Conservation (phyloP, 2,888 invertebrate species). For the Sarcophaga carnaria region DNA sequence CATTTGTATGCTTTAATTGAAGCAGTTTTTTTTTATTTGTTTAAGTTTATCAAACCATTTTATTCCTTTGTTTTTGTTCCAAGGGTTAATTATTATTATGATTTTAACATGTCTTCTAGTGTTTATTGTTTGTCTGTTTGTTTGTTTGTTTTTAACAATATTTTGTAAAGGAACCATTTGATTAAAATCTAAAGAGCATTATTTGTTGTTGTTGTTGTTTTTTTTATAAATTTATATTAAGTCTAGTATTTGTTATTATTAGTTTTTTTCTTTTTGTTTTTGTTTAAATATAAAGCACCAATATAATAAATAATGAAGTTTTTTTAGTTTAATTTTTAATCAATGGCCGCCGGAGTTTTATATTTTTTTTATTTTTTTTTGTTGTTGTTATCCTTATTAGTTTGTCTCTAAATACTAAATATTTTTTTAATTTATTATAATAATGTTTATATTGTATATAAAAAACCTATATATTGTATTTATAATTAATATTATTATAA, state of each 20-base stretch:
- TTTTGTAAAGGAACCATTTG: constrained; percentile 65
- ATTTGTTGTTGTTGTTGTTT: constrained; percentile 11
- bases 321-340: constrained; percentile 44
- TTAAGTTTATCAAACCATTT: constrained; percentile 33
- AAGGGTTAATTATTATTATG: constrained; percentile 9
- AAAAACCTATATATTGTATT: constrained; percentile 57
- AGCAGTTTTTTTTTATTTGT: neutral
- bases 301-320: constrained; percentile 65
- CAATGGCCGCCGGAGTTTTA: constrained; percentile 67
- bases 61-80: constrained; percentile 45
- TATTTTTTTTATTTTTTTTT: constrained; percentile 16
- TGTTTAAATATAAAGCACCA: constrained; percentile 66
- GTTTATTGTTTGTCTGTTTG: constrained; percentile 3
- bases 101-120: constrained; percentile 33
- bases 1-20: constrained; percentile 15
- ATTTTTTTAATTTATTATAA: constrained; percentile 8
- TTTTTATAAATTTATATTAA: constrained; percentile 34
- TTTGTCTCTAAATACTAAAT: constrained; percentile 38
- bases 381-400: neutral
- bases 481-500: constrained; percentile 5
- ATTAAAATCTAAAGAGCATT: constrained; percentile 65
- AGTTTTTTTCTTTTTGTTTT: neutral
- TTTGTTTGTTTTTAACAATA: constrained; percentile 18
- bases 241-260: constrained; percentile 21
- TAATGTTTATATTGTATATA: constrained; percentile 43